Conservation (phyloP, 2,113 vertebrate genomes). For the Phrynosoma blainvillii region DNA sequence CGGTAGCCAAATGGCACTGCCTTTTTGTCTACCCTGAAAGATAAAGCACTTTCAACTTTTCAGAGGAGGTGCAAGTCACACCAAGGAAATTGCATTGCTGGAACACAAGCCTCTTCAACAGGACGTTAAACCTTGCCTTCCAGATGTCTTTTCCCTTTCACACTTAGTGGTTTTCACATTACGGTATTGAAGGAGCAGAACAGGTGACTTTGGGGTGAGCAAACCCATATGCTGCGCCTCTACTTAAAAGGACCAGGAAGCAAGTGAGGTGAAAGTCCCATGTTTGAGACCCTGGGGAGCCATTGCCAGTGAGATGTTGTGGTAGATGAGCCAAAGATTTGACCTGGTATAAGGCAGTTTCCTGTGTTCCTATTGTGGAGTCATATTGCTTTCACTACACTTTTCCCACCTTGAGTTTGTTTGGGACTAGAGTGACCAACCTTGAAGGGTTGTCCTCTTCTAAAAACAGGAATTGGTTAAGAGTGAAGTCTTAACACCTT, state of each 20-base stretch:
- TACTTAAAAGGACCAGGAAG: not conserved
- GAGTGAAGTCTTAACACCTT: not conserved
- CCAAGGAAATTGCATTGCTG: not conserved
- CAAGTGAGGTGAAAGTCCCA: not conserved
- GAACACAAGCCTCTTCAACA: not conserved
- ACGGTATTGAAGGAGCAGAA: not conserved
- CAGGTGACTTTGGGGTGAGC: too few relatives aligned
- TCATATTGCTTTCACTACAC: not conserved
- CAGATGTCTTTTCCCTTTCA: not conserved
- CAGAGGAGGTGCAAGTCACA: not conserved
- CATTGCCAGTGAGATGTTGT: not conserved
- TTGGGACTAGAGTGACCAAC: not conserved
- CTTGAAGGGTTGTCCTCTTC: not conserved
- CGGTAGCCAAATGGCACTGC: too few relatives aligned
- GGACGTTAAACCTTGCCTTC: not conserved
- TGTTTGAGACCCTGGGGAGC: not conserved
- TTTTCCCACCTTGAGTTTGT: not conserved
- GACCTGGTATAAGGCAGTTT: not conserved
- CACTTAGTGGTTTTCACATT: not conserved
- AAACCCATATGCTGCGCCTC: too few relatives aligned
- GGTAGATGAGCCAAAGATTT: too few relatives aligned
- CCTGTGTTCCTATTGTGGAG: not conserved
- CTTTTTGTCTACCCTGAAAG: too few relatives aligned
- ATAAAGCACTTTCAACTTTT: not conserved
- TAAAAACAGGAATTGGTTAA: conserved; percentile 34